Base-by-base conservation (phyloP, 2,113 vertebrate genomes). In the Gobio gobio region DNA sequence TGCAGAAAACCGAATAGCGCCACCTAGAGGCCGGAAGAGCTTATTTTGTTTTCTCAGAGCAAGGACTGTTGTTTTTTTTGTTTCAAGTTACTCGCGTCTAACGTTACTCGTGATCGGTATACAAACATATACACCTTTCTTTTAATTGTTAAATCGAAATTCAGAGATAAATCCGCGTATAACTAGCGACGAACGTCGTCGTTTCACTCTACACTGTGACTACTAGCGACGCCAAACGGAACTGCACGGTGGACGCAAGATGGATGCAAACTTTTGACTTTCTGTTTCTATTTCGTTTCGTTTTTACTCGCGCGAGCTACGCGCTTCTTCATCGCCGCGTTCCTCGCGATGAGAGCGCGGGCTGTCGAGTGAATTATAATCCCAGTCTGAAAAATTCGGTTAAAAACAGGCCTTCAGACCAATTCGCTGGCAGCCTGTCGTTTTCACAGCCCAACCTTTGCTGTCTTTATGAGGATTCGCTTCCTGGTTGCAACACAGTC, bases 251-350 rank as follows among this genome's bases (percentile, higher is more conserved):
- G 16, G 40, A 68, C 72, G 84, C 86, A 90, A 90, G 85, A 90
- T 90, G 90, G 90, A 87, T 79, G 77, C 81, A 2, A 45, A 58
- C 47, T 78, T 80, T 70, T 87, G 89, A 90, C 63, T 90, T 90
- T 90, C 90, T 89, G 86, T 90, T 90, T 90, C 90, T 89, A 84
- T 89, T 88, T 88, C 85, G 78, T 26, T 88, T 88, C 16, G 73
- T 6, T 63, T 61, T 36, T 61, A 26, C 58, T 77, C 47, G 14
- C 49, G 14, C 6, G n/a, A 18, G 4, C 26, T 1, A 5, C 14
- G n/a, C 24, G 54, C 47, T 14, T 8, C 9, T 22, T 49, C 12
- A 20, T 5, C 3, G n/a, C 20, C 0, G 26, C 36, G 26, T 49
- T 45, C 0, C 10, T 49, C 51, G 3, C 20, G 49, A 8, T 8